Evolutionary conservation across 92 coral and sea anemone genomes (phyloP), one percentile per base, ranked within the genome.

Genomic region (Bergia puertoricense): DNA sequence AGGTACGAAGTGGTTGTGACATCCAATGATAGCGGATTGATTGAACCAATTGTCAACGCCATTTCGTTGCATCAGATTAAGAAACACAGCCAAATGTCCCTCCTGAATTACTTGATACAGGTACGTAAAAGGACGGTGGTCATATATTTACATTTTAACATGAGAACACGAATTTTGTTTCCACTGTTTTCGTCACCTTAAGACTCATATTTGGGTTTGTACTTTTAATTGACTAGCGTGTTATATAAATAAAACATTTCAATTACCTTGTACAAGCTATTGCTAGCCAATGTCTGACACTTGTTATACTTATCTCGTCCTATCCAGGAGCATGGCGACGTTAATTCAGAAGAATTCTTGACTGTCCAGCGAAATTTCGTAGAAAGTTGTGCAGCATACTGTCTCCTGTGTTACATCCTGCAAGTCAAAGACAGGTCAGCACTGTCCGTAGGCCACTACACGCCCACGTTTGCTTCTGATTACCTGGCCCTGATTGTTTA

Each of bases 71-170:
- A 97, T 89, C 99, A 97, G 82, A 95, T 97, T 84, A 97, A 97
- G 91, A 97, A 97, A 76, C 94, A 97, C 95, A 97, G 99, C 71
- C 97, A 97, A 75, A 95, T 97, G 99, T 97, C 99, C n/a, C 87
- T 97, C 48, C 90, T 95, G 84, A 95, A 97, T 79, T 97, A 97
- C 88, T 93, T 97, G 68, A 97, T 97, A 80, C 94, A 97, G 97
- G 99, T 93, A 86, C n/a, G 66, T 89, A 18, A 0, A 11, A 4
- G 50, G 50, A 51, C 57, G 68, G 23, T 2, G 3, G n/a, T 62
- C 23, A 16, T 3, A 16, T 62, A 23, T 62, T 62, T 62, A 20
- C 23, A 62, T 62, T 62, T 62, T 16, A 62, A 20, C 23, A 16
- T 48, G 9, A 9, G 4, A 5, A 9, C 9, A 48, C 7, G 10